A percentile compares a stretch with the other conserved stretches of the same genome.
Evolutionary conservation across 2,797 vertebrate species (phyloP).

Genomic region (Malurus leucopterus): DNA sequence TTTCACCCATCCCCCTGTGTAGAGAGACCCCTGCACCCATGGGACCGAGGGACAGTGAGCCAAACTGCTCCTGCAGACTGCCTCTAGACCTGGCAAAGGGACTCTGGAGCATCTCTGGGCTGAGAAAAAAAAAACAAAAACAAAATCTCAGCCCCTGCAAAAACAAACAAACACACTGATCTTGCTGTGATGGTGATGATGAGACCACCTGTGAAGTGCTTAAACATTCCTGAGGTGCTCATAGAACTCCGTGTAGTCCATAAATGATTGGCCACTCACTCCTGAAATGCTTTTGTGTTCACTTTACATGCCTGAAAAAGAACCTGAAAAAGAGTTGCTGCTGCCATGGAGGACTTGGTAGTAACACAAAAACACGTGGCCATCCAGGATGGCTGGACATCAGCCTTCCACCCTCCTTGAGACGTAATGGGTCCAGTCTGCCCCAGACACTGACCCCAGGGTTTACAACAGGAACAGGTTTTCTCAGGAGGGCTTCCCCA

Average conservation of each 20-base stretch:
- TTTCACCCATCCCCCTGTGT: accelerated
- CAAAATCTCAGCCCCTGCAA: neutral
- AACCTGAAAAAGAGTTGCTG: neutral
- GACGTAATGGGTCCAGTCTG: neutral
- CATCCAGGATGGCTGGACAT: neutral
- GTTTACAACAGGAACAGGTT: neutral
- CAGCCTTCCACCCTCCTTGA: neutral
- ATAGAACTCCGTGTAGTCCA: neutral
- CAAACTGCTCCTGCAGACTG: neutral
- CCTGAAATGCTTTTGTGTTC: neutral
- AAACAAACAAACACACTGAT: neutral
- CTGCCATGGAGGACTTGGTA: neutral
- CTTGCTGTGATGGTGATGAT: neutral
- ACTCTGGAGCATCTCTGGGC: neutral
- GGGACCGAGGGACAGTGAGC: neutral
- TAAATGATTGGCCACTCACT: neutral
- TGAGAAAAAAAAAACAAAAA: neutral
- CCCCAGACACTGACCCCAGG: neutral
- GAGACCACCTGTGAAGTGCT: neutral
- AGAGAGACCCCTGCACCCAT: neutral
- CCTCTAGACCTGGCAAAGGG: neutral
- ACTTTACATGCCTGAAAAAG: neutral
- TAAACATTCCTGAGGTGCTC: neutral
- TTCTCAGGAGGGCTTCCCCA: neutral
- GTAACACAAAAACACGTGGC: neutral